A percentile compares a stretch with the other conserved stretches of the same genome.
These are phyloP conservation scores for Argyra leucocephala DNA, from an alignment of 2,888 invertebrate genomes.

Conservation along the genomic window DNA sequence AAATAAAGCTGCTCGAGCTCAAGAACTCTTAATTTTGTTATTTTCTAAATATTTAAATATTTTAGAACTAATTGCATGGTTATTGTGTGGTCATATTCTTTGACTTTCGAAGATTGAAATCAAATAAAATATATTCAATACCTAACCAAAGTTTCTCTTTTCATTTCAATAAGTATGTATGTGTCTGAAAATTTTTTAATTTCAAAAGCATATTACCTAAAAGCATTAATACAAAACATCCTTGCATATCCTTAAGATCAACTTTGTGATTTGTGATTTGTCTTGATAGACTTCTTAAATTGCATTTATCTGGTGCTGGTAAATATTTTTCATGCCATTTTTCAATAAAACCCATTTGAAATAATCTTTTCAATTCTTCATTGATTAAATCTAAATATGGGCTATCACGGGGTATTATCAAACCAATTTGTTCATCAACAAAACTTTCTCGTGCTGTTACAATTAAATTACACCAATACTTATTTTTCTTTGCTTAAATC, in stretches of 20 bases:
- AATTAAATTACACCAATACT: too few species aligned
- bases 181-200: too few species aligned
- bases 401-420: constrained; percentile 64
- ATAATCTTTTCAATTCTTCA: constrained; percentile 66
- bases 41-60: too few species aligned
- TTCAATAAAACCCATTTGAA: constrained; percentile 72
- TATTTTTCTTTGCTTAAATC: not conserved
- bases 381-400: constrained; percentile 70
- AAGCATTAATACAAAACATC: constrained; percentile 76
- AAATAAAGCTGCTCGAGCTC: too few species aligned
- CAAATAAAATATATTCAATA: too few species aligned
- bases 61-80: not conserved
- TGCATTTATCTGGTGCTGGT: constrained; percentile 72
- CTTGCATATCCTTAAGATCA: constrained; percentile 84
- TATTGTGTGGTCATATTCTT: too few species aligned
- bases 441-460: constrained; percentile 62
- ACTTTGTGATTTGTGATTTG: constrained; percentile 81
- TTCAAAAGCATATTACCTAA: constrained; percentile 58
- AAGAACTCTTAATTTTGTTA: too few species aligned
- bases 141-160: too few species aligned
- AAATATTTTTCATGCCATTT: constrained; percentile 73
- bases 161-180: too few species aligned
- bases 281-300: constrained; percentile 51
- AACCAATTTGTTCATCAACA: constrained; percentile 66
- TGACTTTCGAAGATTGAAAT: too few species aligned